Evolutionary conservation across 2,888 invertebrate species (phyloP).

Genomic region (Drosophila neotestacea): DNA sequence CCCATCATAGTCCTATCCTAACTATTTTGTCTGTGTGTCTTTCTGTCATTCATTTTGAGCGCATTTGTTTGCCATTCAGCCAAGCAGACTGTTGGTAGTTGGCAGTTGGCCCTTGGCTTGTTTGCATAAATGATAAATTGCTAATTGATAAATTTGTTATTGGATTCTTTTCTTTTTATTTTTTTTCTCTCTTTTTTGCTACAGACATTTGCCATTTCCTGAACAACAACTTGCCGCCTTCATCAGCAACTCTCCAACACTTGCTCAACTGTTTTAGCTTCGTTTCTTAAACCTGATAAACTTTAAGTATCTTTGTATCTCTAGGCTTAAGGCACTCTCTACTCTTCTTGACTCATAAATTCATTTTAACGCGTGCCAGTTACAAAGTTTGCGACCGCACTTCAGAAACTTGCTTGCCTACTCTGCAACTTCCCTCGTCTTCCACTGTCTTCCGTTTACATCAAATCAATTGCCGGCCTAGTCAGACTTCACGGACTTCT

Average conservation of each 20-base stretch:
- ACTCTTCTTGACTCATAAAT: constrained; percentile 46
- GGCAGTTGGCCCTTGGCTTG: constrained; percentile 44
- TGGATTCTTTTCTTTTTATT: constrained; percentile 30
- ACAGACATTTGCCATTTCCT: constrained; percentile 54
- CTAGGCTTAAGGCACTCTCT: not conserved
- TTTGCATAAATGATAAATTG: constrained; percentile 71
- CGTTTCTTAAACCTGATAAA: constrained; percentile 23
- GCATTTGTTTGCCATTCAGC: constrained; percentile 48
- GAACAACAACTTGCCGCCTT: constrained; percentile 21
- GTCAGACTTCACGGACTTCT: constrained; percentile 27
- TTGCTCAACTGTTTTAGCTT: not conserved
- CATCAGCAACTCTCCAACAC: not conserved
- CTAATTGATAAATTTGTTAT: constrained; percentile 68
- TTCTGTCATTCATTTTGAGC: constrained; percentile 42
- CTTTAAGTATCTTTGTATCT: constrained; percentile 32
- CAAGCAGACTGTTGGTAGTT: constrained; percentile 25
- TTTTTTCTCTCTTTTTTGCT: not conserved
- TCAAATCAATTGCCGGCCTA: constrained; percentile 69
- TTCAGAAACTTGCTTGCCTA: constrained; percentile 43
- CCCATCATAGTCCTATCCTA: not conserved
- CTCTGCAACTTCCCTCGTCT: not conserved
- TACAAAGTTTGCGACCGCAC: constrained; percentile 61
- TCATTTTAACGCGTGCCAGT: constrained; percentile 65
- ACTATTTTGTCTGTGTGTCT: constrained; percentile 3
- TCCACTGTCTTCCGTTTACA: constrained; percentile 53